Evolutionary conservation across 2,797 vertebrate genomes (phyloP), one percentile per base, ranked within the genome.

Genomic region (Anguilla obscura): DNA sequence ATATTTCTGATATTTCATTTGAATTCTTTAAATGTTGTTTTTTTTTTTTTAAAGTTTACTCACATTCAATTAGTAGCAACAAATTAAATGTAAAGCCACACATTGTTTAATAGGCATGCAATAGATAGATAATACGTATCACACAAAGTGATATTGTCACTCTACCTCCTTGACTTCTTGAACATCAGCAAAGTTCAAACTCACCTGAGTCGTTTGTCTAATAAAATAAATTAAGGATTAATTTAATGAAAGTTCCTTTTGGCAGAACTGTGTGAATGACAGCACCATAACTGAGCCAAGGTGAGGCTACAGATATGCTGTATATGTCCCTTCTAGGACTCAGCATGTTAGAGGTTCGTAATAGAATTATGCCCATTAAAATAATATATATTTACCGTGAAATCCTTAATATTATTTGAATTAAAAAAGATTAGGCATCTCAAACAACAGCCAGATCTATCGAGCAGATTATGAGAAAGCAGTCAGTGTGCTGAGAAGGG

Each of bases 401-500:
- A 45, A n/a, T 48, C 45, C 7, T 1, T 33, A 60, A 60, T 36
- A 85, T 85, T 58, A 0, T 85, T 27, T 85, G 84, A 85, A 56
- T 60, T 0, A 85, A 58, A 33, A n/a, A 36, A 54, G 27, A 33
- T 21, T 14, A 48, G 45, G 50, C 45, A 48, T 50, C 21, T 82
- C 21, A 48, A 82, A 7, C 45, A 82, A 82, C 74, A 79, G 74
- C 30, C 12, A 40, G 16, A 79, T 79, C 33, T 40, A 74, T 33
- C 16, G 33, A 21, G 45, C 45, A 82, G 45, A 45, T 82, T 50
- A 82, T 50, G 79, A 82, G 21, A 50, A 82, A 50, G 45, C 79
- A 82, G 27, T 50, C 45, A 10, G 45, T 33, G 52, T 56, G 12
- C 12, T 54, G 16, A 45, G 89, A 88, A 87, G 87, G 89, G 89